phyloP scores from a whole-genome alignment of 64 coral and sea anemone genomes.

The Orbicella faveolata region DNA sequence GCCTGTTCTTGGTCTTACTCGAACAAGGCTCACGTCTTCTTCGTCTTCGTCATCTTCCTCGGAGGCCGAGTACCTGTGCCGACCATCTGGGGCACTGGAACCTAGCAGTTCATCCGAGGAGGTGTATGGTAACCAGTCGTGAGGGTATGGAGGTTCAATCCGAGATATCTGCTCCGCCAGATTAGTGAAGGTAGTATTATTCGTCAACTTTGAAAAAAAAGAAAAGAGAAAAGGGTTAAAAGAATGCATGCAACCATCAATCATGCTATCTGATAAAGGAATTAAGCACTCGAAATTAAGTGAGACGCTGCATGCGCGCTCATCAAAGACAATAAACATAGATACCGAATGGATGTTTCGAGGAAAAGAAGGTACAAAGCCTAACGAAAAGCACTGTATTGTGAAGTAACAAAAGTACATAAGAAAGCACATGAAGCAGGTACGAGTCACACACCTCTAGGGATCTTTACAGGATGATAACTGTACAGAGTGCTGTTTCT shows the following conservation, averaged over 20 bases:
- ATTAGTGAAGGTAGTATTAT: slow-evolving; percentile 70
- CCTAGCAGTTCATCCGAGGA: slow-evolving; percentile 34
- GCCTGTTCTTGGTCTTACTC: slow-evolving; percentile 77
- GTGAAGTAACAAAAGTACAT: too few relatives aligned
- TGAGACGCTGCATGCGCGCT: too few relatives aligned
- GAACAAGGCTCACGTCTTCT: slow-evolving; percentile 60
- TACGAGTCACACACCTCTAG: too few relatives aligned
- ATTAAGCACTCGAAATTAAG: neutral
- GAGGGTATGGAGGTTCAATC: slow-evolving; percentile 75
- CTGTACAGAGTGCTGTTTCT: too few relatives aligned
- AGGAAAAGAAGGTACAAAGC: too few relatives aligned
- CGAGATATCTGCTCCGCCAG: slow-evolving; percentile 88
- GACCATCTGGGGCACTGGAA: slow-evolving; percentile 52
- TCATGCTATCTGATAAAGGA: too few relatives aligned
- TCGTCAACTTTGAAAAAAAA: neutral
- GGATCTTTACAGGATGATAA: too few relatives aligned
- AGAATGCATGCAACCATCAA: too few relatives aligned
- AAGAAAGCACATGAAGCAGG: too few relatives aligned
- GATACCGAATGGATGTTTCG: too few relatives aligned
- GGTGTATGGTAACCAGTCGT: slow-evolving; percentile 63
- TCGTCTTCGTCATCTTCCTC: slow-evolving; percentile 87
- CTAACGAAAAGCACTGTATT: too few relatives aligned
- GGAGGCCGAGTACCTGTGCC: slow-evolving; percentile 52
- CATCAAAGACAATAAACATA: too few relatives aligned
- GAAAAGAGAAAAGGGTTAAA: neutral